Percentiles rank a stretch among this genome's conserved stretches.
phyloP scores from a whole-genome alignment of 1,140 invertebrate genomes.

The Contarinia nasturtii region DNA sequence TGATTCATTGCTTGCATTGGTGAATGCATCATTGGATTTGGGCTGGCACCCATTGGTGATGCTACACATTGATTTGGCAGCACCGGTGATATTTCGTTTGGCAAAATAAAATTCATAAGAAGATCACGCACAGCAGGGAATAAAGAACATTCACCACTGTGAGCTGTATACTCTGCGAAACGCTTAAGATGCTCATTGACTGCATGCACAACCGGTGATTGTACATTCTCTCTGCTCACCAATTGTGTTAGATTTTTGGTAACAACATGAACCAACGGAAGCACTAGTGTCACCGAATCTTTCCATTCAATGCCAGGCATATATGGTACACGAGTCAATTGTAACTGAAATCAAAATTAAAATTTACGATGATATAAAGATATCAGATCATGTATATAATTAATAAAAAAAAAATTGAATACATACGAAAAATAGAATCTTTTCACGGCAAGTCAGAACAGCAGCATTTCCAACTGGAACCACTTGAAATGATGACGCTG shows the following conservation, averaged over 20 bases:
- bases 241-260: constrained; percentile 67
- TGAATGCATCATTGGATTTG: constrained; percentile 32
- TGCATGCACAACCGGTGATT: constrained; percentile 36
- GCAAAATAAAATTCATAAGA: constrained; percentile 54
- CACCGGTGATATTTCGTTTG: constrained; percentile 37
- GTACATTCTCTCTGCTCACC: constrained; percentile 47
- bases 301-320: constrained; percentile 35
- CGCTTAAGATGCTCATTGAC: constrained; percentile 44
- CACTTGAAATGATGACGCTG: constrained; percentile 44
- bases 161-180: constrained; percentile 38
- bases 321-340: constrained; percentile 53
- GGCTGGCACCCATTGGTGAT: constrained; percentile 25
- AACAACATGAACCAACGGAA: constrained; percentile 79
- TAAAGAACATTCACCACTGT: constrained; percentile 60
- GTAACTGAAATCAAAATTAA: constrained; percentile 37
- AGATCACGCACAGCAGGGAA: constrained; percentile 77
- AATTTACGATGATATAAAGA: constrained; percentile 1
- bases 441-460: constrained; percentile 61
- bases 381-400: constrained; percentile 1
- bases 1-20: constrained; percentile 19
- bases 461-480: constrained; percentile 69
- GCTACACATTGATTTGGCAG: constrained; percentile 17
- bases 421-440: constrained; percentile 80
- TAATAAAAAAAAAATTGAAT: constrained; percentile 1
- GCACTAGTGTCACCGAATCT: constrained; percentile 59